A percentile compares a stretch with the other conserved stretches of the same genome.
Conservation (phyloP, 2,888 invertebrate species). For the Allygus modestus region DNA sequence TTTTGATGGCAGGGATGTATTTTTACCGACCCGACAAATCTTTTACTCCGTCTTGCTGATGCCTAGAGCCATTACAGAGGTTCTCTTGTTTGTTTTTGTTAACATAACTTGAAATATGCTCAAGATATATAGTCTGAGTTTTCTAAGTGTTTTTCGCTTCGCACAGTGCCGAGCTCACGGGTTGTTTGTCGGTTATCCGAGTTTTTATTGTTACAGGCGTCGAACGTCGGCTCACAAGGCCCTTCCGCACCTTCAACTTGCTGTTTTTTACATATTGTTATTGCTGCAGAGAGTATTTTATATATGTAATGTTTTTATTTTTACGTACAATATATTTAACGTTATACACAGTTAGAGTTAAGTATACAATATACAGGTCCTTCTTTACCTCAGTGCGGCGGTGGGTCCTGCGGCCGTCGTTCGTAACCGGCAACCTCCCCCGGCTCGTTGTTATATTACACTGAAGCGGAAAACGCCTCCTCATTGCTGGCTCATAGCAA, state of each 20-base stretch:
- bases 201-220: slow-evolving; percentile 55
- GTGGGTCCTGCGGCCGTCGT: slow-evolving; percentile 4
- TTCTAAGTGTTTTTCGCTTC: slow-evolving; percentile 48
- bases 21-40: slow-evolving; percentile 54
- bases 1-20: slow-evolving; percentile 57
- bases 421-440: slow-evolving; percentile 5
- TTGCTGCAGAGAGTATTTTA: slow-evolving; percentile 64
- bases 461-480: slow-evolving; percentile 45
- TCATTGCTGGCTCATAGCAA: slow-evolving; percentile 60
- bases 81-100: slow-evolving; percentile 56
- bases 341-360: slow-evolving; percentile 63
- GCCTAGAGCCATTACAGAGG: slow-evolving; percentile 41
- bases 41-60: slow-evolving; percentile 53
- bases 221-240: slow-evolving; percentile 1
- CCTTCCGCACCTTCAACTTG: slow-evolving; percentile 30
- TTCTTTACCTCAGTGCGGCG: slow-evolving; percentile 60
- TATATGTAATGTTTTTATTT: slow-evolving; percentile 62
- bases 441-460: slow-evolving; percentile 26
- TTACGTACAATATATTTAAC: slow-evolving; percentile 61
- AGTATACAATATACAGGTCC: slow-evolving; percentile 51
- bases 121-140: slow-evolving; percentile 60
- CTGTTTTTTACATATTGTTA: slow-evolving; percentile 60
- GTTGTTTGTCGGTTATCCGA: slow-evolving; percentile 44
- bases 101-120: slow-evolving; percentile 53
- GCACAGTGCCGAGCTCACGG: neutral